Evolutionary conservation across 2,888 invertebrate species (phyloP).

Genomic region (Brenthis daphne): DNA sequence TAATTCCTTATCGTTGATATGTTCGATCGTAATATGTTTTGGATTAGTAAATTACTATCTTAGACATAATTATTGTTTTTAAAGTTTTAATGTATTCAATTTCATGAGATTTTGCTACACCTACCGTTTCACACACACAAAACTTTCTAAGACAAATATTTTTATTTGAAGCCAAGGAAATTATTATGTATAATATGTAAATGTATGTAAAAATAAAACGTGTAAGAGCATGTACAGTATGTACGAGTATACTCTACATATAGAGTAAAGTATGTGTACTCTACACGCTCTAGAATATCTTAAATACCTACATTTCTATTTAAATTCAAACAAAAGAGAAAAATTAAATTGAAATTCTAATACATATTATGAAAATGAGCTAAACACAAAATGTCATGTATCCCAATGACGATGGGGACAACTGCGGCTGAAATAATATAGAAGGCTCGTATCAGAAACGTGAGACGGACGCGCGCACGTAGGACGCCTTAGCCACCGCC

Average conservation of each 20-base stretch:
- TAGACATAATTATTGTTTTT: background rate
- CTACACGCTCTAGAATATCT: no score
- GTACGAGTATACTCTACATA: no score
- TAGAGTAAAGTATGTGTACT: no score
- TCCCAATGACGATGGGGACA: conserved; percentile 40
- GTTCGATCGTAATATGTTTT: background rate
- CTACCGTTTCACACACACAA: no score
- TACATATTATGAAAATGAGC: background rate
- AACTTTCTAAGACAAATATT: no score
- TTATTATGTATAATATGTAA: background rate
- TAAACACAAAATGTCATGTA: background rate
- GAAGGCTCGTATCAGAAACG: conserved; percentile 52
- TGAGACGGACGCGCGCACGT: conserved; percentile 56
- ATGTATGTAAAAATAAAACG: background rate
- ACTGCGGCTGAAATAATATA: conserved; percentile 56
- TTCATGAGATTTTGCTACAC: no score
- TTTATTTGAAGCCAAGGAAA: no score
- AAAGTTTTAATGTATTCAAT: background rate
- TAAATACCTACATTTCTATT: no score
- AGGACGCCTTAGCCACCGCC: conserved; percentile 48
- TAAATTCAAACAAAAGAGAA: no score
- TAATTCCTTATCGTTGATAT: conserved; percentile 24
- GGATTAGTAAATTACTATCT: conserved; percentile 3
- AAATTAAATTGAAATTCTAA: conserved; percentile 2
- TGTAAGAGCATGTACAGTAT: no score